Percentiles rank a stretch among this genome's conserved stretches.
Conservation (phyloP, 2,888 invertebrate species). For the Celastrina argiolus region DNA sequence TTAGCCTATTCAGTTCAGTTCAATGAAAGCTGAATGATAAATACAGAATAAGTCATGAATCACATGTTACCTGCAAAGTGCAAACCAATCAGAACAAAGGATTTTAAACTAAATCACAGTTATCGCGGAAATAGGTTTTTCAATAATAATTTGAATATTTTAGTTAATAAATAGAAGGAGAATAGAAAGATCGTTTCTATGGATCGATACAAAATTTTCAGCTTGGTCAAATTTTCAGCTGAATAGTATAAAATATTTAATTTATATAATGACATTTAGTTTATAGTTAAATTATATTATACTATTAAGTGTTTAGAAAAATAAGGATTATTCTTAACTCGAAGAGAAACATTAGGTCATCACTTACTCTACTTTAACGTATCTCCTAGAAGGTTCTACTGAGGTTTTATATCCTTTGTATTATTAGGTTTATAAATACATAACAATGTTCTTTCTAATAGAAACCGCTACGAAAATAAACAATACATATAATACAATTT, state of each 20-base stretch:
- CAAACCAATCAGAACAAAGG: constrained; percentile 4
- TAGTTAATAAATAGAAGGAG: neutral
- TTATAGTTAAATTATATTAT: neutral
- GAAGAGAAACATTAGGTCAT: neutral
- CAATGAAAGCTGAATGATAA: neutral
- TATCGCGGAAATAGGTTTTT: neutral
- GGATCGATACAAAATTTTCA: neutral
- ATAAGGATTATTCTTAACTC: neutral
- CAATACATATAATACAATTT: too few relatives aligned
- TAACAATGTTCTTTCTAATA: neutral
- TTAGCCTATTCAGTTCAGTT: neutral
- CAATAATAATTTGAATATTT: neutral
- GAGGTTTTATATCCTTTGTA: neutral
- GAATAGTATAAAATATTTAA: neutral
- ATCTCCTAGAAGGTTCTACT: neutral
- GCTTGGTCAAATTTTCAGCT: neutral
- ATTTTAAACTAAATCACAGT: neutral
- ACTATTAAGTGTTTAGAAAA: neutral
- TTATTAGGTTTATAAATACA: neutral
- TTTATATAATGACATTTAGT: neutral
- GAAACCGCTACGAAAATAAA: too few relatives aligned
- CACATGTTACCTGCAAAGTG: neutral
- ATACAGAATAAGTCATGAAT: neutral
- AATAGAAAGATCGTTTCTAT: neutral
- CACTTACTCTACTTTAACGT: neutral